Conservation (phyloP, 2,888 invertebrate genomes). For the Mimachlamys varia region DNA sequence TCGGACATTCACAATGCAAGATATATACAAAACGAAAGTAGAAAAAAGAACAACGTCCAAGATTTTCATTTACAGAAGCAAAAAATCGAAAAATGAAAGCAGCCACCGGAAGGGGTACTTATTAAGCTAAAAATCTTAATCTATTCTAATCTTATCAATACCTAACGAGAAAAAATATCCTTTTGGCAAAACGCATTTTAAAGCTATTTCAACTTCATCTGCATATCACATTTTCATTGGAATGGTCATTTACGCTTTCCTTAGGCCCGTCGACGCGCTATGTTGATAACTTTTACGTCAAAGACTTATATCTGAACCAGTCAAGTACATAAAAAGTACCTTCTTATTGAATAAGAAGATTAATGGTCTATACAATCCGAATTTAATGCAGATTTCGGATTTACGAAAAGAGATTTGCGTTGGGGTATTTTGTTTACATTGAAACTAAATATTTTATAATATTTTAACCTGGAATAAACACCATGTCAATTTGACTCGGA, state of each 20-base stretch:
- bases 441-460: background rate
- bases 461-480: background rate
- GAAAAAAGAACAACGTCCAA: background rate
- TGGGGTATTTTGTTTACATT: too few relatives aligned
- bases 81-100: too few relatives aligned
- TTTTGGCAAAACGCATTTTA: constrained; percentile 1
- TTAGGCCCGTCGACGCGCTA: too few relatives aligned
- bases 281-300: too few relatives aligned
- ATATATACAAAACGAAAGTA: background rate
- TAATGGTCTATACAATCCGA: background rate
- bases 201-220: background rate
- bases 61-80: background rate
- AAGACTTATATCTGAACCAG: too few relatives aligned
- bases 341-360: background rate
- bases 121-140: background rate
- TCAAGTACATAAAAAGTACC: too few relatives aligned
- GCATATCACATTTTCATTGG: background rate
- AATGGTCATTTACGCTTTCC: too few relatives aligned
- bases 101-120: background rate
- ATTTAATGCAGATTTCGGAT: background rate
- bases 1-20: background rate
- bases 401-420: background rate
- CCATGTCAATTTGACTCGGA: background rate
- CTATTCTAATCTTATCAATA: background rate
- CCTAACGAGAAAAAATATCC: background rate